A percentile compares a stretch with the other conserved stretches of the same genome.
Conservation (phyloP, 2,797 vertebrate species). For the Gadopsis marmoratus region DNA sequence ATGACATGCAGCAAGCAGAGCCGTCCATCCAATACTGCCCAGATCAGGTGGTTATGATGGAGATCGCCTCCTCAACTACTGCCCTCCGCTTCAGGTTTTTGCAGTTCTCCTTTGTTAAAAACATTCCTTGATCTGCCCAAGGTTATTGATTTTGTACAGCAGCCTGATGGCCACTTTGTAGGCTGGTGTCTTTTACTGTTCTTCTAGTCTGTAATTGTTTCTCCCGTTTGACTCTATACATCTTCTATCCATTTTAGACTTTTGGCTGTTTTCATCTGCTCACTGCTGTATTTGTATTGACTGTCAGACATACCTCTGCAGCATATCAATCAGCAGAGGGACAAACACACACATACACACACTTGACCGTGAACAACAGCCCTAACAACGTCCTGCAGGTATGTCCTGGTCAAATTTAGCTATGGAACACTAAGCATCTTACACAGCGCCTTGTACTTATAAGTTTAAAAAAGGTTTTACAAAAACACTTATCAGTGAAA, state of each 20-base stretch:
- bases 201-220: neutral
- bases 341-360: neutral
- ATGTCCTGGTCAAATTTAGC: constrained; percentile 1
- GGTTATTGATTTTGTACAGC: neutral
- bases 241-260: neutral
- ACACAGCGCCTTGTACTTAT: neutral
- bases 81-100: neutral
- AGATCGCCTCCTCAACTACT: neutral
- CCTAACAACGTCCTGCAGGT: neutral
- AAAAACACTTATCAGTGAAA: constrained; percentile 3
- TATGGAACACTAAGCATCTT: neutral
- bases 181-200: constrained; percentile 2
- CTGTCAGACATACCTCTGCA: neutral
- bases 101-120: neutral
- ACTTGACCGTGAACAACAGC: neutral
- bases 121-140: neutral
- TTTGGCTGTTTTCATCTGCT: neutral
- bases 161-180: neutral
- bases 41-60: neutral
- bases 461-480: neutral
- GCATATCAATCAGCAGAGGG: constrained; percentile 15
- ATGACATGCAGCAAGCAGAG: neutral
- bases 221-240: too few species aligned
- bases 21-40: neutral
- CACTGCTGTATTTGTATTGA: neutral